Percentiles rank a stretch among this genome's conserved stretches.
phyloP scores from a whole-genome alignment of 2,113 vertebrate genomes.

The Leucoraja erinaceus region DNA sequence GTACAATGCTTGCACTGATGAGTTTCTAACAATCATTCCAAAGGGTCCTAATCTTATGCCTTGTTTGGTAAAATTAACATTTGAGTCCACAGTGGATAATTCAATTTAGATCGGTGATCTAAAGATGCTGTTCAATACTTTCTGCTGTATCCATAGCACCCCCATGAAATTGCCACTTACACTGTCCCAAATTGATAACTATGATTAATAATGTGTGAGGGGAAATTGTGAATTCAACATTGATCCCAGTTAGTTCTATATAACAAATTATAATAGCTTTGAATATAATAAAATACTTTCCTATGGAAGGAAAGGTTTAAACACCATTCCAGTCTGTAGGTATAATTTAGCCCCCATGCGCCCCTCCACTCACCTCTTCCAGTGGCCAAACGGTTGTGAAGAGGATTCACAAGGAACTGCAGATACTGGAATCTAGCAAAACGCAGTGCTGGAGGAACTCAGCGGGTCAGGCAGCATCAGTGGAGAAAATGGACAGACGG shows the following conservation, averaged over 20 bases:
- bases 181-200: background rate
- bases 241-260: background rate
- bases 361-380: background rate
- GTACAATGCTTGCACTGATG: conserved; percentile 50
- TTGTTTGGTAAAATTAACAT: background rate
- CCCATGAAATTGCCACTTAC: background rate
- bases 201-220: background rate
- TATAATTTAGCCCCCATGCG: background rate
- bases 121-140: background rate
- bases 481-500: no score
- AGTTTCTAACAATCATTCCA: background rate
- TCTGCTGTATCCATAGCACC: background rate
- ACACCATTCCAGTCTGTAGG: background rate
- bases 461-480: no score
- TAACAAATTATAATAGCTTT: background rate
- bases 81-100: background rate
- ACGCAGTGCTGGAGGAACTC: no score
- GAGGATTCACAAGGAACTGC: background rate
- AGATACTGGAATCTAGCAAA: no score
- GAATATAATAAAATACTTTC: background rate
- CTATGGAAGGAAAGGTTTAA: background rate
- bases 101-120: no score
- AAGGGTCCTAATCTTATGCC: background rate
- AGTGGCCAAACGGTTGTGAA: background rate
- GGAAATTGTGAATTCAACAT: background rate